Evolutionary conservation across 2,113 vertebrate species (phyloP), one percentile per base, ranked within the genome.

Genomic region (Lanius collurio): DNA sequence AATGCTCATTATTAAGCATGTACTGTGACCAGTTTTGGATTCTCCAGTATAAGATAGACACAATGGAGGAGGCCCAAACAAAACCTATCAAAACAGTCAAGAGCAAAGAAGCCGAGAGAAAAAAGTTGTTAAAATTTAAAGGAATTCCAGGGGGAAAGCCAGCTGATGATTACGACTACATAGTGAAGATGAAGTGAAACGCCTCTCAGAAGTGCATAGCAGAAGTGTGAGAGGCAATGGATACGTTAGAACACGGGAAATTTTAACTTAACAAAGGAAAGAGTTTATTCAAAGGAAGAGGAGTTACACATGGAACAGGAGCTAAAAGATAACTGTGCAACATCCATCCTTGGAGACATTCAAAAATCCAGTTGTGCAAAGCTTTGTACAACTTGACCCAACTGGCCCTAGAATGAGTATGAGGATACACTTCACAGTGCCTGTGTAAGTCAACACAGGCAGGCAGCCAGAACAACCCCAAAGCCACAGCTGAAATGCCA

Each of bases 351-450:
- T 37, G 15, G 8, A 67, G 26, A 41, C 9, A 57, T 3, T 3
- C 4, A 33, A 68, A 81, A 77, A 31, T 7, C 4, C 41, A 55
- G 0, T 2, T 22, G 17, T 4, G 5, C 44, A 60, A 76, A 89
- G 17, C 20, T 55, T 35, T 35, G 13, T 68, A 35, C 20, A 69
- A n/a, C 26, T 8, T 65, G n/a, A 17, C 30, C 24, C 2, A 55
- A 30, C 0, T 12, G 8, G 19, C 22, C 44, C 42, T 30, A 10
- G 8, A 15, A 8, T 2, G 1, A 31, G 9, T 12, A 69, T 1
- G 2, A 82, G 15, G 19, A 59, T 55, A 49, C 20, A 28, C 28
- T 27, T 35, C 3, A 20, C 0, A 5, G 23, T 0, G 0, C 3
- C 20, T 1, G 4, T 2, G 27, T 33, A 15, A 52, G 15, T 3